Percentiles rank a stretch among this genome's conserved stretches.
These are phyloP conservation scores for Solen grandis DNA, from an alignment of 1,140 invertebrate genomes.

Conservation along the genomic window DNA sequence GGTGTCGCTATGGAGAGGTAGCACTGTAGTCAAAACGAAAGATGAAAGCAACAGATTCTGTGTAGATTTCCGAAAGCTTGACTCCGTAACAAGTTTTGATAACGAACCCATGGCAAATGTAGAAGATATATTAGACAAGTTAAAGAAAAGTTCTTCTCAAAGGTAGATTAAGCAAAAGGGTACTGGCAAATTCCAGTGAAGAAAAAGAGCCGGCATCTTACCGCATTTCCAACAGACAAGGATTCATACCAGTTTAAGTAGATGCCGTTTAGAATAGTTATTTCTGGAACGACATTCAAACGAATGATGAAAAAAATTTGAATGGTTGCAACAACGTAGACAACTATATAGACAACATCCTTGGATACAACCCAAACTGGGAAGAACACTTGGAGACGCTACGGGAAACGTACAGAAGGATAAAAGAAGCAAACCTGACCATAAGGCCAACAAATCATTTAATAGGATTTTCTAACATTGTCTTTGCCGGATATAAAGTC, in stretches of 20 bases:
- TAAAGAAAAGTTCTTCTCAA: background rate
- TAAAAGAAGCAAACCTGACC: background rate
- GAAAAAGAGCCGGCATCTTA: background rate
- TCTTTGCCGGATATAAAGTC: background rate
- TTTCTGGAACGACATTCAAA: conserved; percentile 22
- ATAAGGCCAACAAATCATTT: conserved; percentile 7
- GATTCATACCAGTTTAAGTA: conserved; percentile 26
- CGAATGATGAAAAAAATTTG: conserved; percentile 67
- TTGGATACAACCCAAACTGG: conserved; percentile 25
- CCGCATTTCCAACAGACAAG: conserved; percentile 19
- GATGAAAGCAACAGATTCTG: no score
- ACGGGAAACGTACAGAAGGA: background rate
- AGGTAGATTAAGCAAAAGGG: background rate
- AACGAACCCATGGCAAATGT: background rate
- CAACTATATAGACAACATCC: conserved; percentile 53
- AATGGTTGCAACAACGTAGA: conserved; percentile 50
- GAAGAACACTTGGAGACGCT: background rate
- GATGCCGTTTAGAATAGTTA: conserved; percentile 56
- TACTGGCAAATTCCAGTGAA: background rate
- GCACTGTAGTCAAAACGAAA: background rate
- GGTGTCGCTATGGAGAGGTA: background rate
- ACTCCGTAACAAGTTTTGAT: background rate
- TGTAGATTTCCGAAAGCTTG: conserved; percentile 1
- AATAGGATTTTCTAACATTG: background rate
- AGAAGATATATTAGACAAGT: background rate